Evolutionary conservation across 2,113 vertebrate species (phyloP).

Genomic region (Riparia riparia): DNA sequence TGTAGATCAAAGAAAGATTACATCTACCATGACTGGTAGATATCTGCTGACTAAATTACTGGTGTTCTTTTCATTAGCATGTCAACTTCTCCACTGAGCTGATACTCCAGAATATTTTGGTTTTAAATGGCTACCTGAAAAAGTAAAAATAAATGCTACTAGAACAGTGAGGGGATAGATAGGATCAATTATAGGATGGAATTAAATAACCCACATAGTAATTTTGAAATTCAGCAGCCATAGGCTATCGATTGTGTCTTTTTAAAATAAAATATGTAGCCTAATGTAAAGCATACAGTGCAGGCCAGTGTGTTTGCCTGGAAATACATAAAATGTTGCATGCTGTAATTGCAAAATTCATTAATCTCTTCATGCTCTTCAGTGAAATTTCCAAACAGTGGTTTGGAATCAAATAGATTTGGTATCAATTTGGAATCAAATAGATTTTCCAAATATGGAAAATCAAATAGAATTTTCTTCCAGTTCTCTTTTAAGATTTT

Average conservation of each 20-base stretch:
- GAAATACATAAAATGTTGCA: background rate
- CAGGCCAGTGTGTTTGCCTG: background rate
- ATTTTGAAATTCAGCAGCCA: background rate
- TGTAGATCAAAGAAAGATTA: background rate
- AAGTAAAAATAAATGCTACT: background rate
- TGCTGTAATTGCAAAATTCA: background rate
- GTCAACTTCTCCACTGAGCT: background rate
- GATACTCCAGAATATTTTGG: conserved; percentile 24
- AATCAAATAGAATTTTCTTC: background rate
- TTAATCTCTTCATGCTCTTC: fast-evolving
- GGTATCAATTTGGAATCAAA: too few species aligned
- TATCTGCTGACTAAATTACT: background rate
- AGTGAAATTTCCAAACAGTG: background rate
- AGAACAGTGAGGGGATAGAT: background rate
- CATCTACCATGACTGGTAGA: background rate
- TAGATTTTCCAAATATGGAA: too few species aligned
- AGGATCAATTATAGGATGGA: background rate
- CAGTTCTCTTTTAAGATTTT: background rate
- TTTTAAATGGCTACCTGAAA: conserved; percentile 3
- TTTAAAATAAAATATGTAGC: background rate
- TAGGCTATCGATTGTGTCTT: background rate
- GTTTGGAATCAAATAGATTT: too few species aligned
- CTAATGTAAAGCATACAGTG: background rate
- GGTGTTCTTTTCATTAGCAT: background rate
- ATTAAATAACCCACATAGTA: background rate